Evolutionary conservation across 2,888 invertebrate genomes (phyloP), one percentile per base, ranked within the genome.

Genomic region (Ochropacha duplaris): DNA sequence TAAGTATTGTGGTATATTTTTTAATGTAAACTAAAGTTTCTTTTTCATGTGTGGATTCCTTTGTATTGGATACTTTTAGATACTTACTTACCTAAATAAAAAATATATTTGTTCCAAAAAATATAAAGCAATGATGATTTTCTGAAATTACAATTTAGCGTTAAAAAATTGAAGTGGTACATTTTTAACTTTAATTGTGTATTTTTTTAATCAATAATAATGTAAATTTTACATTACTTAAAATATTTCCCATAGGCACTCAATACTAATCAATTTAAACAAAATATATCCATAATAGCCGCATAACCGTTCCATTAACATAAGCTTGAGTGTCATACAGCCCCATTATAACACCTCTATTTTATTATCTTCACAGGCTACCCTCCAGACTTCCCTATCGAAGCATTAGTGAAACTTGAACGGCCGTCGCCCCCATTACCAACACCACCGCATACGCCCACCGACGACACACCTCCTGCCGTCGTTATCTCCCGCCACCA

Each of bases 371-470:
- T 62, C 64, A 26, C 88, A 94, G 94, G 93, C 80, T 94, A 94
- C 76, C 93, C 93, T 49, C 93, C 94, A 67, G 94, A 94, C 74
- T 94, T 94, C 66, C 93, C 93, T 28, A 92, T 94, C 58, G 94
- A 93, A 77, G 93, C 92, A 59, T 76, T 92, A 76, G 94, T 95
- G 66, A 95, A 95, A 79, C 88, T 94, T 58, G 95, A 95, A 81
- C 88, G 92, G 34, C 94, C 94, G 60, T 94, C 94, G 65, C 94
- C 94, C 55, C 94, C 95, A 58, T 92, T 96, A 70, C 91, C 96
- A 68, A 96, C 96, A 68, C 96, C 96, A 50, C 96, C 96, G 14
- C 95, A 95, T 70, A 96, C 96, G 71, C 96, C 96, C 77, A 96
- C 96, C 56, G 95, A 91, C 90, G 88, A 92, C 81, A 90, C 92